These are phyloP conservation scores for Callocephalon fimbriatum DNA, from an alignment of 2,113 vertebrate species.

Conservation along the genomic window DNA sequence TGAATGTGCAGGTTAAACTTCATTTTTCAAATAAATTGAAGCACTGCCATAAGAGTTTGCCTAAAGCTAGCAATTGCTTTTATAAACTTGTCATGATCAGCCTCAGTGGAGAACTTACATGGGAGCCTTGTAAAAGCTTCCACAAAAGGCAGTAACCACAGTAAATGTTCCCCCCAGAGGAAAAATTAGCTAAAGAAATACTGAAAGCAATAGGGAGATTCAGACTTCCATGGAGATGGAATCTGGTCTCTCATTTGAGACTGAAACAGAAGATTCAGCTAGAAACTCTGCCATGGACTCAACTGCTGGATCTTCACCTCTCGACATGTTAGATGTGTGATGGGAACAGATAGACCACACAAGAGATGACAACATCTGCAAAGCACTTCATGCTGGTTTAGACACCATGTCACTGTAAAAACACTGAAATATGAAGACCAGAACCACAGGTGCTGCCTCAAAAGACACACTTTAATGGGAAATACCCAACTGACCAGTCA, in stretches of 20 bases:
- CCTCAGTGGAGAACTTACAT: not conserved
- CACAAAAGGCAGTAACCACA: not conserved
- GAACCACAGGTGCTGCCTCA: not conserved
- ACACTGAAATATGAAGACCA: not conserved
- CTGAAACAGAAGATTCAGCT: not conserved
- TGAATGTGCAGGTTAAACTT: not conserved
- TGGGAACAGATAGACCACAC: not conserved
- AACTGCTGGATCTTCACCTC: not conserved
- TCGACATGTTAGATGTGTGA: accelerated
- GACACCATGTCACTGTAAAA: accelerated
- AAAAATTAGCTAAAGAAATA: conserved; percentile 18
- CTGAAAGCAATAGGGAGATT: not conserved
- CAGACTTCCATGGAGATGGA: not conserved
- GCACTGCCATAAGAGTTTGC: not conserved
- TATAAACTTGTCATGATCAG: not conserved
- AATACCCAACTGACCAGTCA: not conserved
- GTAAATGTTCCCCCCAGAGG: not conserved
- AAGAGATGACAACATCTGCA: not conserved
- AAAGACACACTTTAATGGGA: not conserved
- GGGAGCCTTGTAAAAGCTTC: not conserved
- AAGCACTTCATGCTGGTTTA: not conserved
- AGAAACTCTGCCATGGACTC: not conserved
- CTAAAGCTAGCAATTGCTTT: not conserved
- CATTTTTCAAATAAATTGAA: not conserved
- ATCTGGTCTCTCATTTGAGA: not conserved